Conservation (phyloP, 2,888 invertebrate genomes). For the Synergus gifuensis region DNA sequence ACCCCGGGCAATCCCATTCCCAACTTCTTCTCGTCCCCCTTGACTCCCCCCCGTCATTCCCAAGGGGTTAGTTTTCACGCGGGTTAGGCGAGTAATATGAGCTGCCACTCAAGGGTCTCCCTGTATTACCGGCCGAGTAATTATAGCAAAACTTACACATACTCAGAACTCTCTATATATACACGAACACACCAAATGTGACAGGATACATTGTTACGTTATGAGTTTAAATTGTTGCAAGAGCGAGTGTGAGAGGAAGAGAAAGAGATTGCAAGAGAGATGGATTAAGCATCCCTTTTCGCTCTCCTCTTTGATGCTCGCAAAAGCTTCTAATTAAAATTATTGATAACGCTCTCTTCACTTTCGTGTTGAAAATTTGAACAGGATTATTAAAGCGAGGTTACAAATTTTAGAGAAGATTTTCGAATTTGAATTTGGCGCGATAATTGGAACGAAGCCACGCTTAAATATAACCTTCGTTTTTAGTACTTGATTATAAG, state of each 20-base stretch:
- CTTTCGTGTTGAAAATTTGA: not conserved
- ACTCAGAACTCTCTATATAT: slow-evolving; percentile 44
- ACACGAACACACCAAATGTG: slow-evolving; percentile 41
- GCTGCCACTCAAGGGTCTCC: slow-evolving; percentile 74
- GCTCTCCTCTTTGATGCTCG: slow-evolving; percentile 32
- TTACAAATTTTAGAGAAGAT: too few relatives aligned
- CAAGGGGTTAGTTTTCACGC: slow-evolving; percentile 74
- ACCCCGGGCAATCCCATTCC: slow-evolving; percentile 42
- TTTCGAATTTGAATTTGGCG: too few relatives aligned
- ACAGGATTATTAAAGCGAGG: too few relatives aligned
- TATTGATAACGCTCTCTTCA: slow-evolving; percentile 21
- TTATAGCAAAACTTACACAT: slow-evolving; percentile 67
- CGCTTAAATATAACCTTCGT: too few relatives aligned
- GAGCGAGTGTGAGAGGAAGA: slow-evolving; percentile 53
- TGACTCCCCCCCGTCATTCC: slow-evolving; percentile 47
- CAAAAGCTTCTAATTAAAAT: slow-evolving; percentile 39
- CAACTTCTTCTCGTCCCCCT: slow-evolving; percentile 42
- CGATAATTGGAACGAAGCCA: too few relatives aligned
- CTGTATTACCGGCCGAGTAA: slow-evolving; percentile 74
- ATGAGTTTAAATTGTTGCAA: slow-evolving; percentile 67
- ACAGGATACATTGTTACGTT: slow-evolving; percentile 63
- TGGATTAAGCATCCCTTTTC: slow-evolving; percentile 33
- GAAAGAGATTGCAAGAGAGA: slow-evolving; percentile 42
- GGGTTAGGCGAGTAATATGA: slow-evolving; percentile 74
- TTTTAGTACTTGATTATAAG: too few relatives aligned